Evolutionary conservation across 2,797 vertebrate species (phyloP).

Genomic region (Taeniopygia guttata): DNA sequence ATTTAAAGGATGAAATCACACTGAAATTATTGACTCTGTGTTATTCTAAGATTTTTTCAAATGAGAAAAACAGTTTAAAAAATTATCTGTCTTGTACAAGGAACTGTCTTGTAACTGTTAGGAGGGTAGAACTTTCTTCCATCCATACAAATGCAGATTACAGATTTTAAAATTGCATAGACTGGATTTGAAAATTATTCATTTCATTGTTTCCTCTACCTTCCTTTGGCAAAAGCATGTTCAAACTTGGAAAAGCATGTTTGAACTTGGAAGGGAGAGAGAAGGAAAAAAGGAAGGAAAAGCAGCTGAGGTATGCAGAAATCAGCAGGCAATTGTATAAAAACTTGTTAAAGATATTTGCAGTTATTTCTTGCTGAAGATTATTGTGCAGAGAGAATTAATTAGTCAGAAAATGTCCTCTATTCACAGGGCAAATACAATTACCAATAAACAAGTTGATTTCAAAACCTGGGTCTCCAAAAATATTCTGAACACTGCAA

Average conservation of each 20-base stretch:
- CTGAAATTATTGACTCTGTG: not conserved
- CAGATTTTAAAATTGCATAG: not conserved
- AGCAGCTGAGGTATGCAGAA: not conserved
- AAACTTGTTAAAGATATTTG: not conserved
- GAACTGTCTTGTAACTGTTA: not conserved
- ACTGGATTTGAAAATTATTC: not conserved
- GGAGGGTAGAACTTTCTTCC: not conserved
- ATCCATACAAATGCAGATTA: not conserved
- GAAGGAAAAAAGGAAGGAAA: not conserved
- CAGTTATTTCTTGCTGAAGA: not conserved
- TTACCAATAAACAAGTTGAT: not conserved
- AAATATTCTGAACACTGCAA: not conserved
- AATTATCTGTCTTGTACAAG: too few species aligned
- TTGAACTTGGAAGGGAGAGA: not conserved
- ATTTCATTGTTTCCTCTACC: not conserved
- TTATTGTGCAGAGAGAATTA: not conserved
- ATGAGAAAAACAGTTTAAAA: not conserved
- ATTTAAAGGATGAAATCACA: not conserved
- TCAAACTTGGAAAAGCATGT: not conserved
- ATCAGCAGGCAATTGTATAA: not conserved
- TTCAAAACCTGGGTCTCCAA: not conserved
- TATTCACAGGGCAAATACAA: not conserved
- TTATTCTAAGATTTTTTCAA: not conserved
- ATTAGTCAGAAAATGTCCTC: not conserved
- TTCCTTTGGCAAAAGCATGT: not conserved